Conservation (phyloP, 2,113 vertebrate species). For the Cinclus mexicanus region DNA sequence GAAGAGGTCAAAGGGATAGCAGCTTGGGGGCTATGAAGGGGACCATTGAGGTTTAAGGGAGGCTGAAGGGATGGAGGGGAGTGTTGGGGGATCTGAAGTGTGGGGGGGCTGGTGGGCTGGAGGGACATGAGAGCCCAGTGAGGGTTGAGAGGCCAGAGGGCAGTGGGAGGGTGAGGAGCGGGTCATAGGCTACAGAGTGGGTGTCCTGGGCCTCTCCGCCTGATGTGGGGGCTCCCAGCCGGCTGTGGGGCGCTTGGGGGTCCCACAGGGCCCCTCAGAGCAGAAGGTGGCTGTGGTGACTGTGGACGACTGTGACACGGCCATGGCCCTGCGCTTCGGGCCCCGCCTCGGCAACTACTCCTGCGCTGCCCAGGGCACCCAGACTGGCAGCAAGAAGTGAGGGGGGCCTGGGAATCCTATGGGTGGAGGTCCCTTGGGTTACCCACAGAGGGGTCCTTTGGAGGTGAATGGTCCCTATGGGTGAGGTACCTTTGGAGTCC, state of each 20-base stretch:
- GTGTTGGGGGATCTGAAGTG: background rate
- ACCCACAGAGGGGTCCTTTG: background rate
- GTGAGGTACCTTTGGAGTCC: background rate
- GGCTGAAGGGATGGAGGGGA: background rate
- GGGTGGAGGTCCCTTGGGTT: background rate
- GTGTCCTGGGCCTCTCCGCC: background rate
- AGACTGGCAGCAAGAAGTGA: constrained; percentile 94
- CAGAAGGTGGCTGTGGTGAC: constrained; percentile 91
- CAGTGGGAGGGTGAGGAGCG: background rate
- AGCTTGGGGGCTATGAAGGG: background rate
- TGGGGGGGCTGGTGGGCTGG: background rate
- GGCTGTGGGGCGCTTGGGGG: constrained; percentile 82
- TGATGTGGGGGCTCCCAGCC: constrained; percentile 71
- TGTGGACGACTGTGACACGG: constrained; percentile 88
- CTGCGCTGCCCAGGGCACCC: constrained; percentile 88
- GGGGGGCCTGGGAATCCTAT: background rate
- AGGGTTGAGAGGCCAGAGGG: background rate
- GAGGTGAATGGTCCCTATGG: rapidly evolving
- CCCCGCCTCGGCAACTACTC: constrained; percentile 87
- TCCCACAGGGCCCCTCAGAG: constrained; percentile 91
- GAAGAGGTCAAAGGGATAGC: background rate
- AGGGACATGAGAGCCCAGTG: background rate
- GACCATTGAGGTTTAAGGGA: background rate
- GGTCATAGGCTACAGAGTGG: background rate
- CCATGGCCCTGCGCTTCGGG: constrained; percentile 88